phyloP scores from a whole-genome alignment of 2,113 vertebrate species.

The Ranitomeya imitator region DNA sequence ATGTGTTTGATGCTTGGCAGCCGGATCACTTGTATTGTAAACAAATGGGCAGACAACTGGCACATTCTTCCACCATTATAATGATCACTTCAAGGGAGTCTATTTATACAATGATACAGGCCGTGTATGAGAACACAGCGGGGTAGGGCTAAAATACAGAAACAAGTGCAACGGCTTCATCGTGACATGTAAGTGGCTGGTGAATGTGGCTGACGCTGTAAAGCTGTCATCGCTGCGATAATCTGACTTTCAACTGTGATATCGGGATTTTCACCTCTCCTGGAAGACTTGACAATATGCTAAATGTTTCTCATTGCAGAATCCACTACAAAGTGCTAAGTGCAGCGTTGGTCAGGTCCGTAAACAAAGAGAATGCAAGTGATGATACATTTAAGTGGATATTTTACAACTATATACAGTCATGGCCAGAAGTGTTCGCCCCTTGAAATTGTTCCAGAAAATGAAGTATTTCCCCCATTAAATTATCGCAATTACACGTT shows the following conservation, averaged over 20 bases:
- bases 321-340: constrained; percentile 36
- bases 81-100: constrained; percentile 47
- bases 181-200: constrained; percentile 58
- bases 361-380: constrained; percentile 14
- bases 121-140: constrained; percentile 54
- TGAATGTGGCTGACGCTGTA: constrained; percentile 52
- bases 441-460: no score
- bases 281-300: constrained; percentile 11
- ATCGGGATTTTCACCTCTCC: constrained; percentile 9
- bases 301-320: constrained; percentile 45
- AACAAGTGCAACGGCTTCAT: constrained; percentile 42
- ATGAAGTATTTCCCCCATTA: no score
- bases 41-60: constrained; percentile 52
- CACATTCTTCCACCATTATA: constrained; percentile 43
- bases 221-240: constrained; percentile 70
- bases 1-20: constrained; percentile 50
- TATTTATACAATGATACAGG: constrained; percentile 39
- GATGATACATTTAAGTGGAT: constrained; percentile 21
- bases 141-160: constrained; percentile 12
- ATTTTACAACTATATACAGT: constrained; percentile 1
- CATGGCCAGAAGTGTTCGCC: no score
- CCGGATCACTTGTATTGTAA: constrained; percentile 20
- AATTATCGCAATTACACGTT: no score
- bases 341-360: not conserved
- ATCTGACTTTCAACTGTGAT: constrained; percentile 56